Percentiles rank a stretch among this genome's conserved stretches.
phyloP scores from a whole-genome alignment of 2,888 invertebrate genomes.

The Melieria crassipennis region DNA sequence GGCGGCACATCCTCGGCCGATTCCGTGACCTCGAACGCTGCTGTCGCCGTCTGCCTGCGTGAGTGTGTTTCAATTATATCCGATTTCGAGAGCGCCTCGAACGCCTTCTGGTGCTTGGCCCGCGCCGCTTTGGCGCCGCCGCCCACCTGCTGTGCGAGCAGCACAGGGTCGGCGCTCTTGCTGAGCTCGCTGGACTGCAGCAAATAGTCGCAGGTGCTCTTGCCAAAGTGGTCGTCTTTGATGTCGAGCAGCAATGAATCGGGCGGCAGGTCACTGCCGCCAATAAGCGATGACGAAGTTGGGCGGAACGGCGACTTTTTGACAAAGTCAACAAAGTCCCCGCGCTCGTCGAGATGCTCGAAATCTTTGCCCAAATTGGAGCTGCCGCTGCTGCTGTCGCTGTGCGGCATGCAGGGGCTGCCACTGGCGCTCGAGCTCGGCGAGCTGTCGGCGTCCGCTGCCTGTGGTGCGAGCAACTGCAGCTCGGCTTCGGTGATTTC shows the following conservation, averaged over 20 bases:
- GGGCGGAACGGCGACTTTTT: conserved; percentile 16
- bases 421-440: conserved; percentile 41
- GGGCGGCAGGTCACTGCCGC: conserved; percentile 64
- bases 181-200: conserved; percentile 46
- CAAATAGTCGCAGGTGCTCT: conserved; percentile 61
- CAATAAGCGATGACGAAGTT: not conserved
- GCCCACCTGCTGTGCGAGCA: conserved; percentile 44
- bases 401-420: conserved; percentile 47
- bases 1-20: conserved; percentile 54
- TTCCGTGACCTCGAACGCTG: conserved; percentile 46
- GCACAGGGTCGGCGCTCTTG: conserved; percentile 57
- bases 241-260: conserved; percentile 67
- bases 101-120: not conserved
- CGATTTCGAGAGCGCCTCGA: conserved; percentile 54
- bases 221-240: conserved; percentile 74
- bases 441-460: conserved; percentile 10
- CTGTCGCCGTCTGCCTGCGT: conserved; percentile 21
- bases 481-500: conserved; percentile 68
- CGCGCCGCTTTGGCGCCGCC: conserved; percentile 20
- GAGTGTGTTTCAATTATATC: conserved; percentile 58
- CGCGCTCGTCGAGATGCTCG: conserved; percentile 46
- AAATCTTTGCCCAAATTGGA: conserved; percentile 53
- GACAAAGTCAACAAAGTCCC: conserved; percentile 31
- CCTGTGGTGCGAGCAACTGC: conserved; percentile 19
- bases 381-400: conserved; percentile 50